phyloP scores from a whole-genome alignment of 1,140 invertebrate species.

The Plodia interpunctella region DNA sequence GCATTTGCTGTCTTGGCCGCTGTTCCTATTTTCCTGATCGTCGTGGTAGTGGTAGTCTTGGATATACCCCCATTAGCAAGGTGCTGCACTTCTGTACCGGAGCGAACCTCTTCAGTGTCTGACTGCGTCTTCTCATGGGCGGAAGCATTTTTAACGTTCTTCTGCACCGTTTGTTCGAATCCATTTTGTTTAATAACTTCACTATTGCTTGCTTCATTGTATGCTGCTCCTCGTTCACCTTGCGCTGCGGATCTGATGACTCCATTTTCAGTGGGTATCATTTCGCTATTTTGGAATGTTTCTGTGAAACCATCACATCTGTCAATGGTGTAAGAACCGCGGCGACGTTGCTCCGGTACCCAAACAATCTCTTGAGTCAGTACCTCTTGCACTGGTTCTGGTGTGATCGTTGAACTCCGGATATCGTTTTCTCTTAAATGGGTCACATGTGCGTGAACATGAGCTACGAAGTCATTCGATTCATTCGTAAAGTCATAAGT shows the following conservation, averaged over 20 bases:
- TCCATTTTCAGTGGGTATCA: conserved; percentile 57
- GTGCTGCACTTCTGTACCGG: conserved; percentile 53
- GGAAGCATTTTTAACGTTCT: conserved; percentile 42
- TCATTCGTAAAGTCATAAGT: conserved; percentile 23
- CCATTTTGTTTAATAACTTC: conserved; percentile 51
- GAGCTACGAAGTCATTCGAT: conserved; percentile 26
- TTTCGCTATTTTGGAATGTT: conserved; percentile 51
- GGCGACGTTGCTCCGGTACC: conserved; percentile 57
- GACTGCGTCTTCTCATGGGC: conserved; percentile 55
- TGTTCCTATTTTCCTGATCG: conserved; percentile 56
- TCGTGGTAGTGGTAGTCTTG: conserved; percentile 63
- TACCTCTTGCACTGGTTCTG: conserved; percentile 59
- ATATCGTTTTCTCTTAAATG: conserved; percentile 51
- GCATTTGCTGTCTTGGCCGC: conserved; percentile 54
- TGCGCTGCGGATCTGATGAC: conserved; percentile 39
- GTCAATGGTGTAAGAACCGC: conserved; percentile 67
- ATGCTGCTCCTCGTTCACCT: conserved; percentile 45
- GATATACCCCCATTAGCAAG: conserved; percentile 57
- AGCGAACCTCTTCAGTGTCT: conserved; percentile 51
- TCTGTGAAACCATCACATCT: conserved; percentile 51
- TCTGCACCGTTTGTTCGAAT: conserved; percentile 53
- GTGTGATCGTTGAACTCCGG: conserved; percentile 53
- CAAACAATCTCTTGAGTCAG: conserved; percentile 65
- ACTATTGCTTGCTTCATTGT: conserved; percentile 39
- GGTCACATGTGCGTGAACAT: conserved; percentile 44